Evolutionary conservation across 2,888 invertebrate genomes (phyloP), one percentile per base, ranked within the genome.

Genomic region (Ophonus ardosiacus): DNA sequence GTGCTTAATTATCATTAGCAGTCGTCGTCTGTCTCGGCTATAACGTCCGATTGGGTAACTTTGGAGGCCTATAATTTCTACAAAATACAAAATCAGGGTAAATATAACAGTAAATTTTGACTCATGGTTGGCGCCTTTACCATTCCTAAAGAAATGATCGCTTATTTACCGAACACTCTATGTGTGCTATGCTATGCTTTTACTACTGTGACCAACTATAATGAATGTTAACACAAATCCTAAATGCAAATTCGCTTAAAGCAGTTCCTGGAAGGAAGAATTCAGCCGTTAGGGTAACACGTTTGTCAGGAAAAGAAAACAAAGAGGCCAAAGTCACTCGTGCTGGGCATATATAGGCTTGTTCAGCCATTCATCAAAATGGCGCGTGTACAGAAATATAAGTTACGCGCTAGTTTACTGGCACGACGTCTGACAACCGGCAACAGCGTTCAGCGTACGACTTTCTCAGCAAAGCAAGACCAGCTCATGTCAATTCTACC

Each of bases 271-370:
- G 56, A 59, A 38, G 31, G 59, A 65, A 81, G 56, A 68, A 76
- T 38, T 76, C 74, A 43, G 59, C 71, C 74, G 59, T 61, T 74
- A 74, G 74, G 83, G 74, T 83, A 83, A 74, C 83, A 83, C 43
- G 83, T 76, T 74, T 83, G 83, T 83, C 76, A 83, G 61, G 21
- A 56, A 81, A 74, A 71, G 59, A 74, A 83, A 83, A 83, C 83
- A 83, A 76, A 83, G 71, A 74, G 83, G 74, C 83, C 83, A 83
- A 40, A 83, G 74, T 83, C 83, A 83, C 83, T 83, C 83, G 83
- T 83, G 83, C 83, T 83, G 76, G 76, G 83, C 83, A 83, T 83
- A 83, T 83, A 83, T 83, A 83, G 83, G 83, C 83, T 82, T 82
- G 82, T 82, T 82, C 82, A 82, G 40, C 83, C 83, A 83, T 83